Evolutionary conservation across 2,888 invertebrate genomes (phyloP), one percentile per base, ranked within the genome.

Genomic region (Timema podura): DNA sequence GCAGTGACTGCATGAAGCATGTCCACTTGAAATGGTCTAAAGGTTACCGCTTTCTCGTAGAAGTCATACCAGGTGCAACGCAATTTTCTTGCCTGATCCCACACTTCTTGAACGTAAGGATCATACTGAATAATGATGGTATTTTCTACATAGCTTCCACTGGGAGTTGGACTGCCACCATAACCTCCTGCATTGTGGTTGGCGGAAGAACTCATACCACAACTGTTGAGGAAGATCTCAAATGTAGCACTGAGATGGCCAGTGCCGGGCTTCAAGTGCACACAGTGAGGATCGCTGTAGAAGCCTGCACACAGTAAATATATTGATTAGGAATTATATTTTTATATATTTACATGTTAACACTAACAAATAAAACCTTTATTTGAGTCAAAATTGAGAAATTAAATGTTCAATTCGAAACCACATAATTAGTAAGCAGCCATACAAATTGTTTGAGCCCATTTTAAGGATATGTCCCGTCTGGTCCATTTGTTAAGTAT

Each of bases 11-110:
- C 96, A 80, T 96, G 95, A 76, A 96, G 81, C 94, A 95, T 96
- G 80, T 96, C 96, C 51, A 96, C 96, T 71, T 95, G 94, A 90
- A 96, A 96, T 48, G 96, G 96, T 78, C 95, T 86, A 85, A 96
- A 96, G 57, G 95, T 95, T 70, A 96, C 95, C 2, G 95, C 93
- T 82, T 96, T 96, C 81, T 96, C 96, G 81, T 96, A 96, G 83
- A 93, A 95, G 80, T 96, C 96, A 82, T 96, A 96, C 96, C 96
- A 96, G 48, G 96, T 96, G 82, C 96, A 96, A 71, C 96, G 87
- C 66, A 96, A 82, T 81, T 95, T 94, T 78, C 96, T 87, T 5
- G 96, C 93, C 81, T 95, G 95, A 87, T 96, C 96, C 95, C 95
- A 96, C 45, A 95, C 94, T 82, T 96, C 95, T 82, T 95, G 95